Conservation (phyloP, 2,797 vertebrate species). For the Neopelma chrysocephalum region DNA sequence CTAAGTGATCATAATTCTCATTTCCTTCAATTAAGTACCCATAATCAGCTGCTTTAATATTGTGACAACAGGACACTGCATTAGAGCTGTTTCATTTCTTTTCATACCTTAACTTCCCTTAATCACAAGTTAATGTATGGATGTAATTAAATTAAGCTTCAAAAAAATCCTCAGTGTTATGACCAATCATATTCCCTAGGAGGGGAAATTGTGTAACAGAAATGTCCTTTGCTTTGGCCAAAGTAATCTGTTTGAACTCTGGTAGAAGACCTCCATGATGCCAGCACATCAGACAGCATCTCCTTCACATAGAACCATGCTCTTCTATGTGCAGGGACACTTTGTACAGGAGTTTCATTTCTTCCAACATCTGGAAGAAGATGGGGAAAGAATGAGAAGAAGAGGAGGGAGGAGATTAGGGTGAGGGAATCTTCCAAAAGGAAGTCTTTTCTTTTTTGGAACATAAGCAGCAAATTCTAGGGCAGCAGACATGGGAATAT, state of each 20-base stretch:
- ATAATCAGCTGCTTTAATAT: constrained; percentile 15
- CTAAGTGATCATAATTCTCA: background rate
- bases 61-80: constrained; percentile 27
- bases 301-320: accelerated
- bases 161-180: background rate
- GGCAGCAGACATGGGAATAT: background rate
- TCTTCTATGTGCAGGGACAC: accelerated
- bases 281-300: background rate
- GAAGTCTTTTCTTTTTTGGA: background rate
- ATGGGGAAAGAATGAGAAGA: background rate
- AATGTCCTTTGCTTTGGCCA: background rate
- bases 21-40: constrained; percentile 24
- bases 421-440: background rate
- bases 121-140: background rate
- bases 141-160: background rate
- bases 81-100: background rate
- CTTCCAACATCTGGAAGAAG: background rate
- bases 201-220: background rate
- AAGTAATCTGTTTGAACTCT: background rate
- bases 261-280: background rate
- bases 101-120: background rate
- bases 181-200: background rate
- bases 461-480: background rate
- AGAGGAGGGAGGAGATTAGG: accelerated
- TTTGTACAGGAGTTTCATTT: background rate